A percentile compares a stretch with the other conserved stretches of the same genome.
These are phyloP conservation scores for Drosophila navojoa DNA, from an alignment of 1,140 invertebrate genomes.

Conservation along the genomic window DNA sequence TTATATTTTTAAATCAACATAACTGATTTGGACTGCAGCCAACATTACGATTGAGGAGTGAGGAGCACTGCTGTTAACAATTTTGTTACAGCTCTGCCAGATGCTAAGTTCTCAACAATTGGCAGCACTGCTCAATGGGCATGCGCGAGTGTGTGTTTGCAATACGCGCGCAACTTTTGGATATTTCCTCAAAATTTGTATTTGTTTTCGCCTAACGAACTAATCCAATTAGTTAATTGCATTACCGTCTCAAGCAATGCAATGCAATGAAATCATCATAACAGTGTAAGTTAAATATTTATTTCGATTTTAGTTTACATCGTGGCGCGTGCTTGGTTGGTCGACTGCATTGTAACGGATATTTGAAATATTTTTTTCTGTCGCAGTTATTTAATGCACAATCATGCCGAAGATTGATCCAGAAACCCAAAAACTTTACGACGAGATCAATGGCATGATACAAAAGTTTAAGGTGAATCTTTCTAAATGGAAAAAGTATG, in stretches of 20 bases:
- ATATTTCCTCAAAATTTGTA: slow-evolving; percentile 31
- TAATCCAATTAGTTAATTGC: slow-evolving; percentile 83
- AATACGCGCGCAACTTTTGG: slow-evolving; percentile 37
- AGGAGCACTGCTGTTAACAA: neutral
- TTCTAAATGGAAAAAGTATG: neutral
- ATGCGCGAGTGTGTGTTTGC: slow-evolving; percentile 21
- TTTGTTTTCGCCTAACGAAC: slow-evolving; percentile 41
- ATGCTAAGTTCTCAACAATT: neutral
- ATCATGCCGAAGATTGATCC: slow-evolving; percentile 90
- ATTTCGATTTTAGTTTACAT: slow-evolving; percentile 61
- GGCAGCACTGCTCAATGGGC: slow-evolving; percentile 3
- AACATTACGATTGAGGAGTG: neutral
- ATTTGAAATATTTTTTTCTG: slow-evolving; percentile 16
- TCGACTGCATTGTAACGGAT: slow-evolving; percentile 25
- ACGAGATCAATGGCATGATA: slow-evolving; percentile 91
- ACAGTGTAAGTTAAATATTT: slow-evolving; percentile 53
- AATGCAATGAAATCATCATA: slow-evolving; percentile 60
- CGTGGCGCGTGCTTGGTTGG: slow-evolving; percentile 42
- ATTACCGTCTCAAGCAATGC: slow-evolving; percentile 49
- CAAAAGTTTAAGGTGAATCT: slow-evolving; percentile 88
- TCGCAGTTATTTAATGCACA: slow-evolving; percentile 48
- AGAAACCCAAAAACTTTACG: slow-evolving; percentile 89
- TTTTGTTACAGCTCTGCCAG: slow-evolving; percentile 12
- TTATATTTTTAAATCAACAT: too few relatives aligned
- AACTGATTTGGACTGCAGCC: too few relatives aligned